Base-by-base conservation (phyloP, 2,113 vertebrate species). In the Tragelaphus buxtoni region DNA sequence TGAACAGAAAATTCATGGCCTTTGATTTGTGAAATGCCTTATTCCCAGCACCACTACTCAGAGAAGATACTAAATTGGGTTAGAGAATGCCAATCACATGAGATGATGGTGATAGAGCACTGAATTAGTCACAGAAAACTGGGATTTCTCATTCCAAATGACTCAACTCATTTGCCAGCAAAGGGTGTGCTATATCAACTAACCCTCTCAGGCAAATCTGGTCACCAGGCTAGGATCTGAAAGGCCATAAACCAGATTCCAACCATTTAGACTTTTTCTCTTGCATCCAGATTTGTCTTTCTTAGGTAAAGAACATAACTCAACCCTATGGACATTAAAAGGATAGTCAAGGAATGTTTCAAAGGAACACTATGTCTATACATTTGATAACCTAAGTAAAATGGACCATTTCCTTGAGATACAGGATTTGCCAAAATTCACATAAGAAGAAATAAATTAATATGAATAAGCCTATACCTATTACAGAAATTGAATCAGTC, bases 21-120 rank as follows among this genome's bases (percentile, higher is more conserved):
- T 94, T 81, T 47, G 28, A 88, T 28, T 84, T 72, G 47, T 61
- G 32, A 94, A 96, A 95, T 93, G 11, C 22, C 39, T 74, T 58
- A 49, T 86, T 63, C n/a, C 45, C 8, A 91, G 58, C 22, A 92
- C 30, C 30, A 60, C 32, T 58, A 22, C 39, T 82, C 81, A 95
- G 51, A 58, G 18, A 95, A 45, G 39, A 80, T 4, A 72, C 56
- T 93, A 74, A 91, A 79, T 63, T 63, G 35, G 13, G 28, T 74
- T 56, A 77, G 39, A 94, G 72, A 89, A 97, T 88, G 42, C 45
- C 91, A 95, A 18, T 81, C 83, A 93, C 74, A 76, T 88, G 83
- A 85, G 24, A 63, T 39, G 47, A 63, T 77, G 47, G 39, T 65
- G 63, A 88, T 22, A 77, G 58, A 18, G 14, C 9, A 89, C 56